Evolutionary conservation across 2,113 vertebrate genomes (phyloP).

Genomic region (Ptilorrhoa leucosticta): DNA sequence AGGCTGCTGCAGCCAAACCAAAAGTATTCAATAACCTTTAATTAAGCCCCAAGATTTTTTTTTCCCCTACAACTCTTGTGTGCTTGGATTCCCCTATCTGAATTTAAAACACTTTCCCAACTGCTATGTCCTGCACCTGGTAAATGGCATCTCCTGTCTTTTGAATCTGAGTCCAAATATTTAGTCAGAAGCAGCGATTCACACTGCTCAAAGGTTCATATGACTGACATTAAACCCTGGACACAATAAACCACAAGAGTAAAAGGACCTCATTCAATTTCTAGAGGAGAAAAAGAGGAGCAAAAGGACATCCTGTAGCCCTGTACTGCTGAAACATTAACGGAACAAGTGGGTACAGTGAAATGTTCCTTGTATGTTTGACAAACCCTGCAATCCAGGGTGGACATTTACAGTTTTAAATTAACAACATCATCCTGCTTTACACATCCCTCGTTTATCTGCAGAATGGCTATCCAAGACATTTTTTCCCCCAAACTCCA

Average conservation of each 20-base stretch:
- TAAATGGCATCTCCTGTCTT: neutral
- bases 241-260: neutral
- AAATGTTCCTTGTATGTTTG: neutral
- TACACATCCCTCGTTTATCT: neutral
- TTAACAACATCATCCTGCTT: neutral
- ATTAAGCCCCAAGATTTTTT: neutral
- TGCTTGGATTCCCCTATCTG: neutral
- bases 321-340: neutral
- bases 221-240: constrained; percentile 3
- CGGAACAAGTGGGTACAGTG: neutral
- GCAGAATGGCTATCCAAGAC: neutral
- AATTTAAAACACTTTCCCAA: neutral
- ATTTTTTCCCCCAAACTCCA: neutral
- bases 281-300: neutral
- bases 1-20: neutral
- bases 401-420: neutral
- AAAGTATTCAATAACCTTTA: neutral
- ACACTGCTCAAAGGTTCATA: neutral
- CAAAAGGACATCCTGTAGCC: neutral
- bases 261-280: neutral
- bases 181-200: constrained; percentile 8
- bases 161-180: neutral
- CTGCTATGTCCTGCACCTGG: neutral
- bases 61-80: neutral
- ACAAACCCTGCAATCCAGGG: neutral